Conservation (phyloP, 2,113 vertebrate species). For the Grallaria varia region DNA sequence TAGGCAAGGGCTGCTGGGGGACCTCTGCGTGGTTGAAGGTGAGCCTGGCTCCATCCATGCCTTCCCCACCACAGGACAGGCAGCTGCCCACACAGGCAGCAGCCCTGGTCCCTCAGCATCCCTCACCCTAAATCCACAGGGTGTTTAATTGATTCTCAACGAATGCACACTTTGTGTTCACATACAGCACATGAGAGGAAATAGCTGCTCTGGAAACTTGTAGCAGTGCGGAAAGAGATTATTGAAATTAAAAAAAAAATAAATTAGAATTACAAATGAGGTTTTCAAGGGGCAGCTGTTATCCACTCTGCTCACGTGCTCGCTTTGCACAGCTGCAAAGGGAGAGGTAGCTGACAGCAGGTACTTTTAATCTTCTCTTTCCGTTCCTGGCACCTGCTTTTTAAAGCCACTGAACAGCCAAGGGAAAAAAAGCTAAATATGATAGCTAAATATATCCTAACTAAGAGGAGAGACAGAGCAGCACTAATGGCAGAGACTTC, state of each 20-base stretch:
- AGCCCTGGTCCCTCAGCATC: rapidly evolving
- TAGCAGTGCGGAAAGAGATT: slow-evolving; percentile 31
- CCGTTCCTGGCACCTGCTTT: slow-evolving; percentile 24
- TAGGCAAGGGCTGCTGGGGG: not conserved
- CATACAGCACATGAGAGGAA: not conserved
- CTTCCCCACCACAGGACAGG: not conserved
- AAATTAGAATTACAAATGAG: slow-evolving; percentile 67
- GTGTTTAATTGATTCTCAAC: not conserved
- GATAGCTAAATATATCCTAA: slow-evolving; percentile 50
- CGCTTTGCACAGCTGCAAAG: not conserved
- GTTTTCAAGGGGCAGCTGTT: slow-evolving; percentile 59
- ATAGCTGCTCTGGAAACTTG: slow-evolving; percentile 42
- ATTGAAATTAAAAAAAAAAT: slow-evolving; percentile 19
- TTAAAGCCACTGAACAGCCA: not conserved
- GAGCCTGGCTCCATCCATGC: not conserved
- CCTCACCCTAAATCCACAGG: not conserved
- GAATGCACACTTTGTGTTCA: not conserved
- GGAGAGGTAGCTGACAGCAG: slow-evolving; percentile 18
- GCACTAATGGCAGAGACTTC: slow-evolving; percentile 36
- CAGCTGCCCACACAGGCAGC: not conserved
- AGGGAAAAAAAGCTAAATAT: not conserved
- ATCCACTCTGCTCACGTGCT: not conserved
- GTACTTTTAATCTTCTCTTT: slow-evolving; percentile 40
- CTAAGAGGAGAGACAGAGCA: slow-evolving; percentile 20
- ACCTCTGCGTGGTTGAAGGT: not conserved